Base-by-base conservation (phyloP, 2,797 vertebrate species). In the Oceanodroma leucorhoa region DNA sequence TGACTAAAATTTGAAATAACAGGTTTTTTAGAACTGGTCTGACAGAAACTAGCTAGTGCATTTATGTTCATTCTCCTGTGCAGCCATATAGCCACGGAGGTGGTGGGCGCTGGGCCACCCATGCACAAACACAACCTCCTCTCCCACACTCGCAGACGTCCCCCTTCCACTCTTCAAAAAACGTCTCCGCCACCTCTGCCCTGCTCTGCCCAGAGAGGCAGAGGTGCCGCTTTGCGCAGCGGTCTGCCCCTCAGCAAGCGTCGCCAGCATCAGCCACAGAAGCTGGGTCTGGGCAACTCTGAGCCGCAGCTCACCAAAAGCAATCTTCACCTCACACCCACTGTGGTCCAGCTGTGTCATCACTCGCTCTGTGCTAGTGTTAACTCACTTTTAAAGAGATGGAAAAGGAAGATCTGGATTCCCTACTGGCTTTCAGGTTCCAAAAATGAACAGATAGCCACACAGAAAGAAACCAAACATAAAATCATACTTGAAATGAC, bases 91-190 rank as follows among this genome's bases (percentile, higher is more conserved):
- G 26, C 10, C 50, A 55, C 0, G 4, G 29, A 53, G 17, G 9
- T 16, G 38, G 45, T n/a, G 26, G 8, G 20, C 1, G 5, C 69
- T 51, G 20, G n/a, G 57, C 43, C 26, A 77, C 7, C 2, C 0
- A 0, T 10, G 67, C 15, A 26, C 72, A 81, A 83, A 58, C 11
- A 65, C 22, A 40, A 2, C 3, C 10, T 61, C 5, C 15, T 46
- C 48, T 84, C 34, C 27, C 45, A 34, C 10, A 73, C 24, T 27
- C 0, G 1, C 45, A 30, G 60, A 57, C 0, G 0, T 26, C 24
- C 11, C 57, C 27, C 62, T 76, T 81, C 29, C 40, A 34, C 32
- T 81, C 53, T 30, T 41, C 40, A 64, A 48, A 62, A 76, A 71
- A 32, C 2, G 0, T 38, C 55, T 43, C 43, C 18, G 36, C 5